Evolutionary conservation across 2,797 vertebrate species (phyloP).

Genomic region (Spondyliosoma cantharus): DNA sequence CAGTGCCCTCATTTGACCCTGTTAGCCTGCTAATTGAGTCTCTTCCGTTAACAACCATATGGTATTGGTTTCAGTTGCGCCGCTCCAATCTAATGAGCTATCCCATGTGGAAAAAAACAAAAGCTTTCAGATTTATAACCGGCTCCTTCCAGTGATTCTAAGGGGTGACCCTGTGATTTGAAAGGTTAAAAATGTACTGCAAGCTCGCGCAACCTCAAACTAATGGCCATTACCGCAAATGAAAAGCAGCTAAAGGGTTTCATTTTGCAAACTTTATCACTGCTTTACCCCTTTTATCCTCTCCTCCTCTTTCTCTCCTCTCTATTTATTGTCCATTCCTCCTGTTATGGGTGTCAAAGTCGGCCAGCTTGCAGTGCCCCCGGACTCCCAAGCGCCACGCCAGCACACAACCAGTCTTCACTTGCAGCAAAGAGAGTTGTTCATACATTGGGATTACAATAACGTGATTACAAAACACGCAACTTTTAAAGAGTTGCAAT

Average conservation of each 20-base stretch:
- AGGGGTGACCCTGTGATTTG: conserved; percentile 71
- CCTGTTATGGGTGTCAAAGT: conserved; percentile 72
- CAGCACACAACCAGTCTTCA: conserved; percentile 7
- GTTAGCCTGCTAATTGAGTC: conserved; percentile 76
- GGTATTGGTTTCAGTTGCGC: conserved; percentile 79
- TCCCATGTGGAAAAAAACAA: conserved; percentile 71
- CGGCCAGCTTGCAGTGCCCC: conserved; percentile 40
- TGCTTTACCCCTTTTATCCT: conserved; percentile 36
- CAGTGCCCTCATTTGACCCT: conserved; percentile 67
- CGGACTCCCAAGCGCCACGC: conserved; percentile 33
- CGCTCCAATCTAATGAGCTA: conserved; percentile 76
- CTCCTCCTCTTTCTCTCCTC: conserved; percentile 37
- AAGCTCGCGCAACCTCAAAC: conserved; percentile 52
- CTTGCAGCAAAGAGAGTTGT: background rate
- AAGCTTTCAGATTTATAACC: conserved; percentile 78
- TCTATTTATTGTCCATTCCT: conserved; percentile 63
- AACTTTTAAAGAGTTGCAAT: conserved; percentile 1
- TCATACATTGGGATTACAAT: conserved; percentile 13
- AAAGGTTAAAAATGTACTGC: conserved; percentile 70
- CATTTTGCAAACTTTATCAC: conserved; percentile 68
- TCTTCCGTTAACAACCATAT: conserved; percentile 77
- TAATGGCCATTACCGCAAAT: conserved; percentile 73
- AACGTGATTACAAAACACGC: conserved; percentile 10
- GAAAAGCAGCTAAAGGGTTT: conserved; percentile 78
- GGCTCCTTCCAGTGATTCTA: conserved; percentile 63